Conservation (phyloP, 2,888 invertebrate genomes). For the Diloba caeruleocephala region DNA sequence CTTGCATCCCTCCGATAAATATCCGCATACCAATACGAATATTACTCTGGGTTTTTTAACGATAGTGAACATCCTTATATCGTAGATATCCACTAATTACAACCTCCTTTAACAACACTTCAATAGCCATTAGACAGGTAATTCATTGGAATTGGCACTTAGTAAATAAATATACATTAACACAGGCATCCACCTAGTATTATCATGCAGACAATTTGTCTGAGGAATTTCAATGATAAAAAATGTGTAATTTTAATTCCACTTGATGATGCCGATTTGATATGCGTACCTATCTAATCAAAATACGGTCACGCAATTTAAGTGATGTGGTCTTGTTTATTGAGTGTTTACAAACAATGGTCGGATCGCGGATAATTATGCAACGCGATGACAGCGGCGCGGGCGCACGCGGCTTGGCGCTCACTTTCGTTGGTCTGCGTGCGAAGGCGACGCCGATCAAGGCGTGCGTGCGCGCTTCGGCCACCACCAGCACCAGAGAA, state of each 20-base stretch:
- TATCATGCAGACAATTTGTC: slow-evolving; percentile 55
- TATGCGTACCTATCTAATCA: slow-evolving; percentile 66
- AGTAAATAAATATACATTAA: slow-evolving; percentile 42
- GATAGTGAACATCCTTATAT: slow-evolving; percentile 16
- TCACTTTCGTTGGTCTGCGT: slow-evolving; percentile 85
- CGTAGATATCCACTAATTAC: slow-evolving; percentile 21
- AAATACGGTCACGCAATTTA: slow-evolving; percentile 80
- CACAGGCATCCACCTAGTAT: slow-evolving; percentile 22
- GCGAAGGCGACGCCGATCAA: slow-evolving; percentile 46
- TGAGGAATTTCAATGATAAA: slow-evolving; percentile 53
- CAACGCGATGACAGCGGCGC: slow-evolving; percentile 83
- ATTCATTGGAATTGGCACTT: slow-evolving; percentile 13
- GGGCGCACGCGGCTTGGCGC: slow-evolving; percentile 70
- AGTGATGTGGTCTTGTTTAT: slow-evolving; percentile 73
- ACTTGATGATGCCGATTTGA: slow-evolving; percentile 51
- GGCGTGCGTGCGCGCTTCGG: slow-evolving; percentile 52
- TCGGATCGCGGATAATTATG: slow-evolving; percentile 85
- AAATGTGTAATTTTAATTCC: slow-evolving; percentile 59
- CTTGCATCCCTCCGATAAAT: slow-evolving; percentile 58
- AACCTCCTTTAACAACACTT: slow-evolving; percentile 10
- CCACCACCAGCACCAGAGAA: slow-evolving; percentile 77
- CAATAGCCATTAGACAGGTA: slow-evolving; percentile 2
- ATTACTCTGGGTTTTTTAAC: slow-evolving; percentile 19
- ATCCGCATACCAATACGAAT: slow-evolving; percentile 61
- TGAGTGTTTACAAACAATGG: slow-evolving; percentile 87